Evolutionary conservation across 2,113 vertebrate genomes (phyloP), one percentile per base, ranked within the genome.

Genomic region (Leiothrix lutea): DNA sequence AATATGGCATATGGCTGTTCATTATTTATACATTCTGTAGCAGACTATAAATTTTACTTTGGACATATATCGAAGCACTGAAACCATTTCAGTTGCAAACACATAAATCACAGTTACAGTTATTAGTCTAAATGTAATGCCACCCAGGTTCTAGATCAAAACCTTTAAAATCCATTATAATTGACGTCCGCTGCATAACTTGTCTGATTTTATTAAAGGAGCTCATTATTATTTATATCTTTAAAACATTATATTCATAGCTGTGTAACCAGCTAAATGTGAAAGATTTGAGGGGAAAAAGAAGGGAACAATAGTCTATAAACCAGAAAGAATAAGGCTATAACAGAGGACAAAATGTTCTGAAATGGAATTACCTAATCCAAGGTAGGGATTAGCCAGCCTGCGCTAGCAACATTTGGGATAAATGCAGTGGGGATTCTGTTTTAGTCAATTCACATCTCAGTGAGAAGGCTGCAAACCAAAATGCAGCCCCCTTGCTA

Each of bases 21-120:
- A 98, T 98, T 98, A 98, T 98, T 98, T 98, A 98, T 98, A 98
- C 97, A 98, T 98, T 98, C 98, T 95, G 97, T 97, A 97, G 97
- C 98, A 97, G 97, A 97, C 97, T 93, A 98, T 98, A 98, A 98
- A 98, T 98, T 98, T 98, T 98, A 95, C 97, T 98, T 97, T 98
- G 97, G 98, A 98, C 96, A 95, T 98, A 97, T 97, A 98, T 98
- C 88, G 96, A 98, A 97, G 97, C 97, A 94, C 95, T 95, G 95
- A 98, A 98, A 97, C 97, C 96, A 97, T 98, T 98, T 97, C 95
- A 88, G 97, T 96, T 96, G 97, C 98, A 98, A 98, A 98, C 97
- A 98, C 98, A 98, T 98, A 98, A 98, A 98, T 98, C 98, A 98
- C 65, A 88, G 96, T 97, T 98, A 98, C 96, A 98, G 97, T 98